Conservation (phyloP, 37 sponge, comb jelly and placozoan species). For the Bolinopsis microptera region DNA sequence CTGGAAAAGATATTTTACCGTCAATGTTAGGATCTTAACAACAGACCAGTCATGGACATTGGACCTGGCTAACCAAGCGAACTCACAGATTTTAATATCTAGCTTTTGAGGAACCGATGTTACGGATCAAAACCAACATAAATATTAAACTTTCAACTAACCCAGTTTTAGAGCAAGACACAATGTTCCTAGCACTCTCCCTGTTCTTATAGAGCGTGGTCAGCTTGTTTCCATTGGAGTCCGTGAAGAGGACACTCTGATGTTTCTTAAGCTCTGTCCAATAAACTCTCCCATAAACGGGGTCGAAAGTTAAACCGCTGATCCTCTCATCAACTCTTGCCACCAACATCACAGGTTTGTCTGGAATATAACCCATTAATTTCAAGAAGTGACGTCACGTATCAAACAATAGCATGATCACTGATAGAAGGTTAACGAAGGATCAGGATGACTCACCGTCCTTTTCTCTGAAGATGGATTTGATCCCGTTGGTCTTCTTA, state of each 20-base stretch:
- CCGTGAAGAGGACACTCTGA: neutral
- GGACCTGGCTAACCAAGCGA: too few species aligned
- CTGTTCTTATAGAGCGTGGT: neutral
- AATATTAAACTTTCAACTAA: neutral
- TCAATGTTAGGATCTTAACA: neutral
- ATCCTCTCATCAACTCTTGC: conserved; percentile 8
- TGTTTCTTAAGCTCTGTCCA: conserved; percentile 11
- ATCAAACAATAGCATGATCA: too few species aligned
- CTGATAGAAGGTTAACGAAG: too few species aligned
- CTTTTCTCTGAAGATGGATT: neutral
- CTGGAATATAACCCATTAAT: neutral
- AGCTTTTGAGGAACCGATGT: too few species aligned
- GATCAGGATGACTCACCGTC: too few species aligned
- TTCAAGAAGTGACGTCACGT: too few species aligned
- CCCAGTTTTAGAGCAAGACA: neutral
- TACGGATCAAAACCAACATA: neutral
- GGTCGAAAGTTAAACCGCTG: neutral
- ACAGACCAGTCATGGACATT: neutral
- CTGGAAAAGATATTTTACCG: neutral
- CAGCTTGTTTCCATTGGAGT: neutral
- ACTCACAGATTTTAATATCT: too few species aligned
- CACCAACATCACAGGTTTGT: neutral
- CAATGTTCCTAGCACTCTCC: neutral
- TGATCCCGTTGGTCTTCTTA: conserved; percentile 3
- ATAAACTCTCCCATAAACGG: conserved; percentile 6